Base-by-base conservation (phyloP, 1,140 invertebrate species). In the Piezodorus guildinii region DNA sequence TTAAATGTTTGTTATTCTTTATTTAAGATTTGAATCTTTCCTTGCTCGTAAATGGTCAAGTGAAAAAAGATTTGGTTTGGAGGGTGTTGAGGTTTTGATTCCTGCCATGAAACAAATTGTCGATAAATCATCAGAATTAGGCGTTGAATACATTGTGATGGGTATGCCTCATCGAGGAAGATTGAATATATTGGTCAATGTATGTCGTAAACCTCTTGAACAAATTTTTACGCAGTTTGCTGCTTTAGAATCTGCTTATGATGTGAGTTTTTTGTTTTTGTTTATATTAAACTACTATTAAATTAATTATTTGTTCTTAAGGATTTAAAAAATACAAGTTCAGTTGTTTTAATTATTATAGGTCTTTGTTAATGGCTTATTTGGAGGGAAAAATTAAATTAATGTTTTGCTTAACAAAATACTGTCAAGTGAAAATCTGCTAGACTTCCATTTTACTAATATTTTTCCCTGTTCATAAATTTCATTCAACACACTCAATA, bases 151-250 rank as follows among this genome's bases (percentile, higher is more conserved):
- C 21, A 87, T 99, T 68, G 90, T 98, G 16, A 96, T 99, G 86
- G 96, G 96, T 70, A 99, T 99, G 96, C 95, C 97, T 16, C 97
- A 99, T 78, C 86, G 95, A 78, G 97, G 97, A 66, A 87, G 97
- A 70, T 79, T 99, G 4, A 99, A 99, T 77, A 95, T 99, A 2
- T 76, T 99, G 67, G 95, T 96, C 15, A 99, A 99, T 74, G 96
- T 99, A 2, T 98, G 96, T 73, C 85, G 96, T 54, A 98, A 99
- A 77, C 96, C 97, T 10, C 78, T 99, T 44, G 92, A 94, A 73
- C 94, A 98, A 74, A 91, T 99, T 71, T 97, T 99, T 73, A 94
- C 93, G 3, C 96, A 99, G 76, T 99, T 99, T 73, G 93, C 93
- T 72, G 94, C 91, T 66, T 80, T 99, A 30, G 92, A 98, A 79